phyloP scores from a whole-genome alignment of 1,140 invertebrate genomes.

The Drosophila quadrilineata region DNA sequence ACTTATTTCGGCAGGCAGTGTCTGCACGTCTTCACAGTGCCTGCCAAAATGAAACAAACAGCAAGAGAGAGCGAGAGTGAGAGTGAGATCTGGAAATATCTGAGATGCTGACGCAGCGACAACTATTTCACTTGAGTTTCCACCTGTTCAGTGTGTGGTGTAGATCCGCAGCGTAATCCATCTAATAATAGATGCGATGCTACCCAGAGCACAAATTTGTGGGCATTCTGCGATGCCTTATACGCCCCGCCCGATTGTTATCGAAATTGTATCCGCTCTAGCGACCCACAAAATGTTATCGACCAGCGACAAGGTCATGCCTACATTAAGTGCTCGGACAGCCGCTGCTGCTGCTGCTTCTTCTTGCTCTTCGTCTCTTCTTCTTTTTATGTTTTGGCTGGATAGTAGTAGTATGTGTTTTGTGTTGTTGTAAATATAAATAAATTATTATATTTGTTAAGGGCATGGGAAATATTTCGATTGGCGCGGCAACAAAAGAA shows the following conservation, averaged over 20 bases:
- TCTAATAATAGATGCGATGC: constrained; percentile 43
- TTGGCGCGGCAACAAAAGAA: constrained; percentile 2
- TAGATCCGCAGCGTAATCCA: neutral
- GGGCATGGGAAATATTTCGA: constrained; percentile 28
- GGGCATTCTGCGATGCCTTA: constrained; percentile 37
- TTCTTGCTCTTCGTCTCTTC: neutral
- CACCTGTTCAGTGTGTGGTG: constrained; percentile 48
- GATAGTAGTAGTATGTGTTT: neutral
- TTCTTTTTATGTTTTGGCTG: neutral
- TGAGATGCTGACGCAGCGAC: constrained; percentile 48
- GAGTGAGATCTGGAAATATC: constrained; percentile 57
- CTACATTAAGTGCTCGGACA: too few species aligned
- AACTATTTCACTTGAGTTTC: constrained; percentile 53
- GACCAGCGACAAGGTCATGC: constrained; percentile 26
- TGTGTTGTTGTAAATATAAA: constrained; percentile 21
- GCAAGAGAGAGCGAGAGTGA: neutral
- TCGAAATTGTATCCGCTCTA: constrained; percentile 74
- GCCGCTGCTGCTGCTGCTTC: too few species aligned
- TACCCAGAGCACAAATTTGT: constrained; percentile 55
- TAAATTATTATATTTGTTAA: constrained; percentile 34
- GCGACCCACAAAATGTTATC: constrained; percentile 34
- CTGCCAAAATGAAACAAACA: neutral
- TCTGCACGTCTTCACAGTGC: constrained; percentile 14
- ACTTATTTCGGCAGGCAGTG: neutral
- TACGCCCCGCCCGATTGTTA: constrained; percentile 39